Evolutionary conservation across 2,113 vertebrate species (phyloP).

Genomic region (Microcebus griseorufus): DNA sequence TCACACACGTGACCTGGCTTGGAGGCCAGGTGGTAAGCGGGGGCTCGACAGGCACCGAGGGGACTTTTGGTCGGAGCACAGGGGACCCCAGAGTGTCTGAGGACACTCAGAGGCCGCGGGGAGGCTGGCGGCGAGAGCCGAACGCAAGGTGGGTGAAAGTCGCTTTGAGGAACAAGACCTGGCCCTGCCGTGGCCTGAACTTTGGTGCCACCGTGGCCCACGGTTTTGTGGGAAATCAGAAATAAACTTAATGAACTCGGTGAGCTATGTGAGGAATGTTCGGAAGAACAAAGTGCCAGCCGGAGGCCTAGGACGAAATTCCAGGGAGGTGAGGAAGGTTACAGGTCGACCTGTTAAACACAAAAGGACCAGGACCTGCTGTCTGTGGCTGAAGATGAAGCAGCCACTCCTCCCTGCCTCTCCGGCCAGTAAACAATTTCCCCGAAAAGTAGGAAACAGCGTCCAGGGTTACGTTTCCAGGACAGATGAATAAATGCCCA

Average conservation of each 20-base stretch:
- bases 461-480: not conserved
- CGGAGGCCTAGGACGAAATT: fast-evolving
- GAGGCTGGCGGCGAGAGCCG: fast-evolving
- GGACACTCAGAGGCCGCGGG: fast-evolving
- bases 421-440: fast-evolving
- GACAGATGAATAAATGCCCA: not conserved
- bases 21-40: fast-evolving
- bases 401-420: not conserved
- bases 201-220: fast-evolving
- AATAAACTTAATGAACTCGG: not conserved
- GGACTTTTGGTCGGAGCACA: fast-evolving
- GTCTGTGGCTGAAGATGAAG: fast-evolving
- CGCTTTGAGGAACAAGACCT: not conserved
- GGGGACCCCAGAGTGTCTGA: fast-evolving
- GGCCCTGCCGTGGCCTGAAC: not conserved
- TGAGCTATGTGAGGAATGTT: too few species aligned
- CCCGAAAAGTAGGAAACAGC: not conserved
- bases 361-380: fast-evolving
- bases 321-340: fast-evolving
- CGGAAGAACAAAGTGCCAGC: too few species aligned
- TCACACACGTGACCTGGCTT: fast-evolving
- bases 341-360: fast-evolving
- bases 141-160: fast-evolving
- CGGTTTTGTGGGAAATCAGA: not conserved
- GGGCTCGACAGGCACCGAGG: fast-evolving